A percentile compares a stretch with the other conserved stretches of the same genome.
Conservation (phyloP, 2,797 vertebrate genomes). For the Tadarida brasiliensis region DNA sequence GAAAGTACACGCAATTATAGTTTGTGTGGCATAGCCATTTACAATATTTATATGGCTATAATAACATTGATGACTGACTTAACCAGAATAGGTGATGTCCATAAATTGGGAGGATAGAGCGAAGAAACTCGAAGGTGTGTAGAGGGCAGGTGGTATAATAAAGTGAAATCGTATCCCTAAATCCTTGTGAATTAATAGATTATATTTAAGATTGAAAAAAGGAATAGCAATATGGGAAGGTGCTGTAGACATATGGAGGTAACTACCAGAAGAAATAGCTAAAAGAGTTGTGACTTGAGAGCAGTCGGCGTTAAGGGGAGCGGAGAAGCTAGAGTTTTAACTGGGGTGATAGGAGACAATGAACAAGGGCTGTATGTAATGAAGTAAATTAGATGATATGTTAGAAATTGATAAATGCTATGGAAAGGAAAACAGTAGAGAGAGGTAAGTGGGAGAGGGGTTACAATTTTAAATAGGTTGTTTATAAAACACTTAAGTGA, state of each 20-base stretch:
- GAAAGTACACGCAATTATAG: neutral
- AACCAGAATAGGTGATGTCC: neutral
- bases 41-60: neutral
- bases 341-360: neutral
- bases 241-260: neutral
- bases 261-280: neutral
- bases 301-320: neutral
- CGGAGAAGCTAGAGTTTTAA: neutral
- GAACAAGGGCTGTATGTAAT: neutral
- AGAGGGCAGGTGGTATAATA: neutral
- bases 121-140: neutral
- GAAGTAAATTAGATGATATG: neutral
- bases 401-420: neutral
- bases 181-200: neutral
- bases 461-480: neutral
- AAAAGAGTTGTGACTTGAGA: neutral
- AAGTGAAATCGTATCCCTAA: neutral
- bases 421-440: neutral
- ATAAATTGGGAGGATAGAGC: neutral
- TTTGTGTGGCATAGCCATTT: neutral
- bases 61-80: neutral
- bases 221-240: neutral
- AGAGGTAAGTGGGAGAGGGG: neutral
- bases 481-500: neutral
- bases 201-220: neutral